Base-by-base conservation (phyloP, 2,797 vertebrate species). In the Falco cherrug region DNA sequence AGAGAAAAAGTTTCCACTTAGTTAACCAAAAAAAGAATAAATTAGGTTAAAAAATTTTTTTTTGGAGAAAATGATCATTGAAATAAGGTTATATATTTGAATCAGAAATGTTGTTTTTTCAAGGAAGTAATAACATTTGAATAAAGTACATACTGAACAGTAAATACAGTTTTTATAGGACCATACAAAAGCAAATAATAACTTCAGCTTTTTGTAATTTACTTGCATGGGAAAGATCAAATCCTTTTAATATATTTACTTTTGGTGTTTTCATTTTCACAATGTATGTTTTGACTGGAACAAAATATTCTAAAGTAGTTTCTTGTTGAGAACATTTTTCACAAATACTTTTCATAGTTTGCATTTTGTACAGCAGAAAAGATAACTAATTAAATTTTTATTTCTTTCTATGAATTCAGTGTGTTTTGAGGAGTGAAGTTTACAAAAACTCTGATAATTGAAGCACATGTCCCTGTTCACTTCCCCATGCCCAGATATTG, bases 141-240 rank as follows among this genome's bases (percentile, higher is more conserved):
- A 29, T 31, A 53, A 80, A 54, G 12, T 89, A 19, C 8, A 31
- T 89, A 21, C 6, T 54, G 35, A 56, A 6, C 21, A 80, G 26
- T 64, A 39, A 89, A 37, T 78, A 9, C 5, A 54, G 9, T 16
- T 70, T 79, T 76, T 39, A n/a, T 45, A 53, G 48, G 16, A 57
- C 7, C 8, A 9, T 63, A 54, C 2, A 79, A 75, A 68, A 12
- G 8, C 6, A 60, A 56, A 47, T 59, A 75, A 35, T 50, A 57
- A 31, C 13, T 39, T 56, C 53, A 78, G 11, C 4, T 70, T 82
- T 60, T 73, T 39, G 5, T 45, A 39, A 25, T 78, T 84, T 89
- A 37, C 16, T 69, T 87, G 3, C 15, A 6, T 33, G 15, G 29
- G 29, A 77, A 88, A 74, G 6, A 31, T n/a, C 0, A 0, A 25